Evolutionary conservation across 2,888 invertebrate genomes (phyloP), one percentile per base, ranked within the genome.

Genomic region (Teleiodes luculella): DNA sequence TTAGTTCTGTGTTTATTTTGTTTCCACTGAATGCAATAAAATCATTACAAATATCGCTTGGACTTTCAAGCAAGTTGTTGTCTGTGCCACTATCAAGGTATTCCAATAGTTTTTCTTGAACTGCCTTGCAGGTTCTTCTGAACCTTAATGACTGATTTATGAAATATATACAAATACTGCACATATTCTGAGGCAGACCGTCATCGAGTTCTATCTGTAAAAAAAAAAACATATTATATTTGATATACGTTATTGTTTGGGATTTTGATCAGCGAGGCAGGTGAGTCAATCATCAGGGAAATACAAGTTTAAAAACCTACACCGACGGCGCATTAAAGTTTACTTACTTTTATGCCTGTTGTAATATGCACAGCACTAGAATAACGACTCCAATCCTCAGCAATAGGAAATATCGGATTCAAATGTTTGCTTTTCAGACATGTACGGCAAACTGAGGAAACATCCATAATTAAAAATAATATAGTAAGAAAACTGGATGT

Each of bases 101-200:
- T 18, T 48, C 48, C 31, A 35, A 13, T 4, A 48, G 48, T 20
- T 28, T 28, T 0, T 6, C 24, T 49, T 49, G 18, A 18, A 35
- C 59, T 13, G 73, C 68, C 18, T 64, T 63, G 11, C 74, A 72
- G 55, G 68, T 70, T 52, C 72, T 74, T 20, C 78, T 63, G 35
- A 74, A 79, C 41, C 65, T 68, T 37, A 73, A 68, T 0, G 68
- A 53, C 2, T 62, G 48, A 14, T 76, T 77, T 3, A 72, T 62
- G 0, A 63, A 63, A 41, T 64, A 61, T 16, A 74, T 62, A 16
- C 78, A 78, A 7, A 57, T 36, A 11, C 57, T 52, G 39, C 78
- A 78, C 52, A 79, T 73, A 51, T 66, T 57, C 54, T 75, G 75
- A 0, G 78, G 71, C 10, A 76, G 35, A 0, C 55, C 49, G 30